phyloP scores from a whole-genome alignment of 2,113 vertebrate genomes.

The Laterallus jamaicensis region DNA sequence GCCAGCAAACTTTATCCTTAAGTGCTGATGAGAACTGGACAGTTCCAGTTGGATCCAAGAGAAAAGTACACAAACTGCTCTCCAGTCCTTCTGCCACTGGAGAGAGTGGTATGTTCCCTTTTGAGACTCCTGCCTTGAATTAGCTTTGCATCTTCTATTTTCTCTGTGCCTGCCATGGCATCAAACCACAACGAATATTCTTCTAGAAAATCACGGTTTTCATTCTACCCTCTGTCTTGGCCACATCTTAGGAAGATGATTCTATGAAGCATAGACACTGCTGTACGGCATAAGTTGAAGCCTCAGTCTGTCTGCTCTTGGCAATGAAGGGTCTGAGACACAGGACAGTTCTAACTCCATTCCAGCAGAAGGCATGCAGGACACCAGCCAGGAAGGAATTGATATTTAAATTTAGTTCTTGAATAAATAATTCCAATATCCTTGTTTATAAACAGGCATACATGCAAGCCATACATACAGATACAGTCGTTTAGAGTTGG shows the following conservation, averaged over 20 bases:
- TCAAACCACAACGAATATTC: background rate
- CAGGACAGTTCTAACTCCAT: background rate
- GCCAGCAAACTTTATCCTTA: background rate
- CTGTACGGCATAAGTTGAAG: background rate
- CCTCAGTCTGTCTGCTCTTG: background rate
- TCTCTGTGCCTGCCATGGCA: accelerated
- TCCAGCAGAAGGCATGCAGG: background rate
- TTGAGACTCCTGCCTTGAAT: background rate
- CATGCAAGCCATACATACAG: background rate
- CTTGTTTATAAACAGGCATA: background rate
- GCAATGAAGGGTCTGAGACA: background rate
- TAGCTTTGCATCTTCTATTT: background rate
- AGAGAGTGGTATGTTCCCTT: background rate
- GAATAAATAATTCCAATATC: background rate
- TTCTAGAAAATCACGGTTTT: background rate
- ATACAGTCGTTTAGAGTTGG: background rate
- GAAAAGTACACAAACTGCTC: background rate
- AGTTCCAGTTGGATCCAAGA: background rate
- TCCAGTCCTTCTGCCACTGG: background rate
- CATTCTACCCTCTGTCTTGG: background rate
- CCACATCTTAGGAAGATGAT: background rate
- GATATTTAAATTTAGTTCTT: background rate
- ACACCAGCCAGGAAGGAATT: background rate
- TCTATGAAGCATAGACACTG: background rate
- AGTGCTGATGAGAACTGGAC: background rate